These are phyloP conservation scores for Meles meles DNA, from an alignment of 2,113 vertebrate genomes.

Conservation along the genomic window DNA sequence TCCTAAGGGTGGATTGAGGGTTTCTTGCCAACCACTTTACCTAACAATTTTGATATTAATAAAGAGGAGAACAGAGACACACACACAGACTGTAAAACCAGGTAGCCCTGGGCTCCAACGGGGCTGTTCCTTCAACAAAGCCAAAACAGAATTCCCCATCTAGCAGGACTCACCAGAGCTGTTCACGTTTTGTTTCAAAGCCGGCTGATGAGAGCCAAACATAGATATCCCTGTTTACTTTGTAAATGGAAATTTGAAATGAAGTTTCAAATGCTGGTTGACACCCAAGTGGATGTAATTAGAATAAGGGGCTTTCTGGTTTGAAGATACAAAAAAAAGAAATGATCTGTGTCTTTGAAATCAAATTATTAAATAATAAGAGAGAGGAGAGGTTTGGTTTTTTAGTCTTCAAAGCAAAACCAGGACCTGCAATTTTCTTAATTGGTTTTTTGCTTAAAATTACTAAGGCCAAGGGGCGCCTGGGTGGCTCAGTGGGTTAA, in stretches of 20 bases:
- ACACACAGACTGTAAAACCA: constrained; percentile 26
- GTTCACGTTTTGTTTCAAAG: constrained; percentile 41
- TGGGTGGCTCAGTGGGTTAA: too few relatives aligned
- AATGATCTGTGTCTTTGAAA: constrained; percentile 56
- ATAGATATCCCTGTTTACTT: constrained; percentile 21
- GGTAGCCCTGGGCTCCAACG: constrained; percentile 63
- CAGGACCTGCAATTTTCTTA: constrained; percentile 22
- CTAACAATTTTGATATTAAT: constrained; percentile 63
- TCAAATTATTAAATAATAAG: constrained; percentile 30
- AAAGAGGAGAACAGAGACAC: constrained; percentile 47
- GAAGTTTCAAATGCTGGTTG: constrained; percentile 43
- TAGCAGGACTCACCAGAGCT: constrained; percentile 31
- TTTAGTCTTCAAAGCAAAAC: constrained; percentile 54
- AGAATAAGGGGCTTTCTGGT: constrained; percentile 65
- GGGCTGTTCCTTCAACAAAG: constrained; percentile 42
- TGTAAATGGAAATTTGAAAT: constrained; percentile 31
- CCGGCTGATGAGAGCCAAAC: background rate
- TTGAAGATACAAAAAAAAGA: constrained; percentile 39
- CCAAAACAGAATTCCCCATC: constrained; percentile 49
- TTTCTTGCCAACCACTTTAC: constrained; percentile 64
- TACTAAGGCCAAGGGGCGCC: background rate
- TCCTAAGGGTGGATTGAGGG: constrained; percentile 44
- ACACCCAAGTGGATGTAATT: constrained; percentile 51
- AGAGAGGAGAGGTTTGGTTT: background rate
- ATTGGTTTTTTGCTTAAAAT: constrained; percentile 11